phyloP scores from a whole-genome alignment of 2,888 invertebrate genomes.

The Antheraea assamensis region DNA sequence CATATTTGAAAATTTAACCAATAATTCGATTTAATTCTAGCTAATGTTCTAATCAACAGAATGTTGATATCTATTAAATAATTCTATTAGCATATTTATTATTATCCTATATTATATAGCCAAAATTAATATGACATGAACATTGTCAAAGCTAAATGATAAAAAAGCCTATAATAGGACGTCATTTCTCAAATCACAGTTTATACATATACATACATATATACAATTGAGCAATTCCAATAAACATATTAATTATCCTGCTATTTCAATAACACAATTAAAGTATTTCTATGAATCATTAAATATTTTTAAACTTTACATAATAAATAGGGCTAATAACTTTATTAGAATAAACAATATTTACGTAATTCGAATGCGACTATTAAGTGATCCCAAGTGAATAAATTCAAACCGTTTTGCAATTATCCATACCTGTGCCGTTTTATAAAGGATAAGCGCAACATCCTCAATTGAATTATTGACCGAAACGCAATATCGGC shows the following conservation, averaged over 20 bases:
- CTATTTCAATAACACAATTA: background rate
- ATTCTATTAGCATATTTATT: no score
- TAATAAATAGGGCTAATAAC: background rate
- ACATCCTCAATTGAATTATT: constrained; percentile 47
- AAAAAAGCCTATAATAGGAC: background rate
- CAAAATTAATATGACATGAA: background rate
- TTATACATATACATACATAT: background rate
- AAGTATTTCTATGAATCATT: background rate
- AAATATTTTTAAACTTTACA: background rate
- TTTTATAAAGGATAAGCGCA: constrained; percentile 17
- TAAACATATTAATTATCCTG: background rate
- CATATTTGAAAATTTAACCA: background rate
- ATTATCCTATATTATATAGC: background rate
- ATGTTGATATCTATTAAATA: no score
- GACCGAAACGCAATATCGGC: constrained; percentile 52
- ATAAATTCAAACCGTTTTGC: constrained; percentile 15
- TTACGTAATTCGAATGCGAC: background rate
- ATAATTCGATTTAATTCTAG: no score
- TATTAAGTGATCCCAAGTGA: constrained; percentile 14
- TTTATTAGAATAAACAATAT: background rate
- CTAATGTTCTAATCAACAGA: no score
- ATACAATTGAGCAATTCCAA: background rate
- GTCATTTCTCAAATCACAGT: background rate
- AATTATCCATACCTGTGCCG: constrained; percentile 21
- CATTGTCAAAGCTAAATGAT: background rate